phyloP scores from a whole-genome alignment of 2,797 vertebrate genomes.

The Notolepis coatsorum region DNA sequence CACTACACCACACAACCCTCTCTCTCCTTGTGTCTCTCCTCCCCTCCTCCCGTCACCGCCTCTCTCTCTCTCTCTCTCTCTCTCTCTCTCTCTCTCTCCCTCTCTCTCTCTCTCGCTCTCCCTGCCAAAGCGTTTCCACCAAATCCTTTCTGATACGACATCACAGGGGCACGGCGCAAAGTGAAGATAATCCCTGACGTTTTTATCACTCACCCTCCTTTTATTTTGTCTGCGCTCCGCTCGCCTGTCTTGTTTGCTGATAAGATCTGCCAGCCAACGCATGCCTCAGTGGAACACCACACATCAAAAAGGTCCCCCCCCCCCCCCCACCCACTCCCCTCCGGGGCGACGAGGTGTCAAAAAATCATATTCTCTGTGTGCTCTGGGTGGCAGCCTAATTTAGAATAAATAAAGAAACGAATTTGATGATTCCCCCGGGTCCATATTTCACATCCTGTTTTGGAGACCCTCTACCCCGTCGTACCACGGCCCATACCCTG shows the following conservation, averaged over 20 bases:
- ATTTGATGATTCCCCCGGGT: slow-evolving; percentile 64
- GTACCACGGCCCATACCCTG: too few species aligned
- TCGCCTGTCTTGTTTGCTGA: slow-evolving; percentile 78
- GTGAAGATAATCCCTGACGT: slow-evolving; percentile 78
- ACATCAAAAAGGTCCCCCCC: slow-evolving; percentile 79
- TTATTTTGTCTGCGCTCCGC: slow-evolving; percentile 60
- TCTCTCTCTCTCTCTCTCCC: background rate
- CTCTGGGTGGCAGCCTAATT: slow-evolving; percentile 77
- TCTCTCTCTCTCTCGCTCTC: too few species aligned
- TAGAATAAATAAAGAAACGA: slow-evolving; percentile 73
- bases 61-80: slow-evolving; percentile 30
- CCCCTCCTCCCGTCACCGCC: slow-evolving; percentile 28
- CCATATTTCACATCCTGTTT: slow-evolving; percentile 22
- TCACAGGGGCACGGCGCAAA: slow-evolving; percentile 68
- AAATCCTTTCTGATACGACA: slow-evolving; percentile 81
- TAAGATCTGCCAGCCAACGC: slow-evolving; percentile 77
- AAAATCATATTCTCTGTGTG: slow-evolving; percentile 74
- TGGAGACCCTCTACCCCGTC: too few species aligned
- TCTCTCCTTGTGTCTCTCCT: slow-evolving; percentile 42
- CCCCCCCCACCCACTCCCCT: slow-evolving; percentile 58
- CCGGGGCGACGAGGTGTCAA: slow-evolving; percentile 74
- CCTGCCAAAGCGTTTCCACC: slow-evolving; percentile 76
- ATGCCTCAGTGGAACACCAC: slow-evolving; percentile 70
- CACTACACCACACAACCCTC: slow-evolving; percentile 19
- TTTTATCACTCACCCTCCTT: slow-evolving; percentile 76